A percentile compares a stretch with the other conserved stretches of the same genome.
These are phyloP conservation scores for Volucella inflata DNA, from an alignment of 2,888 invertebrate genomes.

Conservation along the genomic window DNA sequence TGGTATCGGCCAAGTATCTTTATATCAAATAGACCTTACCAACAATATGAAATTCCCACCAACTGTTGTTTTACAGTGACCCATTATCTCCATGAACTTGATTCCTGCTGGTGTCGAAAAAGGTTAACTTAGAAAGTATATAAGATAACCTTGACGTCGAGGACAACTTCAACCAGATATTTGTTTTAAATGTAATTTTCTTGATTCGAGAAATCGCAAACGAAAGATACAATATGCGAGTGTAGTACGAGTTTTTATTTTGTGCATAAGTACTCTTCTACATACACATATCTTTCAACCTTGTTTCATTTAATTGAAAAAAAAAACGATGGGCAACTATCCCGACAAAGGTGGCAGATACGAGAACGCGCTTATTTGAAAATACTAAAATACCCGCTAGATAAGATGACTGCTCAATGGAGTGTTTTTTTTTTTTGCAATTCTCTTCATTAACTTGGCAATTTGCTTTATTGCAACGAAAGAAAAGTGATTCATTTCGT, in stretches of 20 bases:
- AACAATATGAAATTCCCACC: background rate
- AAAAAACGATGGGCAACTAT: too few species aligned
- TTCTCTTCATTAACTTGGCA: too few species aligned
- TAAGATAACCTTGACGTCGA: conserved; percentile 31
- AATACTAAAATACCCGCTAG: too few species aligned
- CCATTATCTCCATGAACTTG: conserved; percentile 10
- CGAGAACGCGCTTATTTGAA: background rate
- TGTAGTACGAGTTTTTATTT: background rate
- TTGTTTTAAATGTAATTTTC: background rate
- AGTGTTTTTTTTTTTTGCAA: too few species aligned
- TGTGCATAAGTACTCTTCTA: background rate
- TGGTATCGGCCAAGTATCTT: too few species aligned
- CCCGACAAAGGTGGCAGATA: background rate
- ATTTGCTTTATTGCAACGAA: too few species aligned
- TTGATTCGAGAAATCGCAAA: conserved; percentile 2
- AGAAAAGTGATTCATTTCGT: too few species aligned
- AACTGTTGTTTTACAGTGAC: too few species aligned
- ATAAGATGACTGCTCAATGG: too few species aligned
- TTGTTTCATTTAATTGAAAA: conserved; percentile 7
- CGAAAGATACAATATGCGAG: conserved; percentile 6
- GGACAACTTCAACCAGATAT: conserved; percentile 15
- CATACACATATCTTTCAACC: background rate
- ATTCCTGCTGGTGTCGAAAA: background rate
- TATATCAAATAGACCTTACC: too few species aligned
- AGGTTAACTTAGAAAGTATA: conserved; percentile 21